A percentile compares a stretch with the other conserved stretches of the same genome.
phyloP scores from a whole-genome alignment of 2,113 vertebrate genomes.

The Setophaga coronata region DNA sequence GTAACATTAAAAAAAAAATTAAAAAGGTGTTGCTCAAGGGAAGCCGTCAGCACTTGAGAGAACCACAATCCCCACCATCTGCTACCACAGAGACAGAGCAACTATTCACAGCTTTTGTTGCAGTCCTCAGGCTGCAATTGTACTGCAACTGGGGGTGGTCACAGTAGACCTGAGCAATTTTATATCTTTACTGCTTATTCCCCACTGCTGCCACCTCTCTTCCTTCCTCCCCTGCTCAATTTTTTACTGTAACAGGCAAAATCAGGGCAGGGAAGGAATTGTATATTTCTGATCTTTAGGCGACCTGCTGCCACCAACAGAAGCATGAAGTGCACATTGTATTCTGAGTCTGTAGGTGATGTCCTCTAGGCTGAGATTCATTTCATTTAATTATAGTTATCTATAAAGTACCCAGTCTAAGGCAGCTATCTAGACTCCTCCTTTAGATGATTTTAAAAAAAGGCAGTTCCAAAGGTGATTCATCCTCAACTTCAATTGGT shows the following conservation, averaged over 20 bases:
- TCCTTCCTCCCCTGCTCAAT: conserved; percentile 18
- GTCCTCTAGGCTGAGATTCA: neutral
- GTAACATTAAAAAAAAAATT: neutral
- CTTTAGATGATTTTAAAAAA: neutral
- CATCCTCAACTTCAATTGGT: neutral
- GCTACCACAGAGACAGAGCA: conserved; percentile 56
- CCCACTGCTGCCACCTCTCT: neutral
- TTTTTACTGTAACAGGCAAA: conserved; percentile 48
- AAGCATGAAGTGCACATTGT: conserved; percentile 25
- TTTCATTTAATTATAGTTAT: conserved; percentile 47
- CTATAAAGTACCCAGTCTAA: neutral
- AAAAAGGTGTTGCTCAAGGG: conserved; percentile 42
- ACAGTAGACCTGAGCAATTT: conserved; percentile 52
- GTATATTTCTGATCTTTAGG: conserved; percentile 13
- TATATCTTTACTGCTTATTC: conserved; percentile 45
- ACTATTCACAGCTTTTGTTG: conserved; percentile 62
- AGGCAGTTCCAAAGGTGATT: neutral
- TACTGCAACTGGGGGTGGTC: conserved; percentile 53
- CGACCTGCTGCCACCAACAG: conserved; percentile 12
- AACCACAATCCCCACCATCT: conserved; percentile 56
- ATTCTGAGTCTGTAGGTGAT: neutral
- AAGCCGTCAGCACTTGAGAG: conserved; percentile 49
- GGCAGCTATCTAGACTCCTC: neutral
- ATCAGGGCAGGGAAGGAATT: conserved; percentile 26
- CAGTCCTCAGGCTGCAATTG: conserved; percentile 57